Evolutionary conservation across 2,113 vertebrate genomes (phyloP).

Genomic region (Cryptomyrus ogoouensis): DNA sequence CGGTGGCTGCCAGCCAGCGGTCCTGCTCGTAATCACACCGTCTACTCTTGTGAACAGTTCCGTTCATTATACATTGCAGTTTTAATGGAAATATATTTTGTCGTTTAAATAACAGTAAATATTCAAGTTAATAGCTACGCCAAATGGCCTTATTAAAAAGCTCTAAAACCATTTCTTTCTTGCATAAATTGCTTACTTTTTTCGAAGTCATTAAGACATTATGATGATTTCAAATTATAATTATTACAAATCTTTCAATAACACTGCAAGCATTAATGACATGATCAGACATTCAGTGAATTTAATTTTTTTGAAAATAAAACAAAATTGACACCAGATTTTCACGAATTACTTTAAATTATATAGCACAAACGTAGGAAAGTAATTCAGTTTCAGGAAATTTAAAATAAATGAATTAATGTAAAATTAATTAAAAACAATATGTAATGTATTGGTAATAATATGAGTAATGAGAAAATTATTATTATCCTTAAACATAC

Average conservation of each 20-base stretch:
- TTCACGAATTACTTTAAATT: neutral
- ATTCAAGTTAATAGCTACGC: neutral
- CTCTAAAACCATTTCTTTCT: neutral
- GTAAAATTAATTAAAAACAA: neutral
- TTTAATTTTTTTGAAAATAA: neutral
- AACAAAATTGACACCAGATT: neutral
- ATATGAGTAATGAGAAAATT: constrained; percentile 14
- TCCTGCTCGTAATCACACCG: neutral
- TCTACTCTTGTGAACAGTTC: neutral
- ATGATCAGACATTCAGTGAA: neutral
- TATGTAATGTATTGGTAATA: constrained; percentile 9
- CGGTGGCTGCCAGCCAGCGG: neutral
- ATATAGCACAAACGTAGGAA: neutral
- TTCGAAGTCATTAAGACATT: neutral
- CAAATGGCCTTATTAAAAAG: neutral
- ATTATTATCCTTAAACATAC: constrained; percentile 17
- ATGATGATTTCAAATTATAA: neutral
- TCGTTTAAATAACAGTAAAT: neutral
- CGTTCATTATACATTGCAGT: neutral
- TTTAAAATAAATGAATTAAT: neutral
- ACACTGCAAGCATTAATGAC: neutral
- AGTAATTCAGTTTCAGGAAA: neutral
- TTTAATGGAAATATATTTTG: neutral
- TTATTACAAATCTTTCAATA: neutral
- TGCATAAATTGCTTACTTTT: neutral